Percentiles rank a stretch among this genome's conserved stretches.
These are phyloP conservation scores for Bambusicola thoracicus DNA, from an alignment of 2,113 vertebrate genomes.

Conservation along the genomic window DNA sequence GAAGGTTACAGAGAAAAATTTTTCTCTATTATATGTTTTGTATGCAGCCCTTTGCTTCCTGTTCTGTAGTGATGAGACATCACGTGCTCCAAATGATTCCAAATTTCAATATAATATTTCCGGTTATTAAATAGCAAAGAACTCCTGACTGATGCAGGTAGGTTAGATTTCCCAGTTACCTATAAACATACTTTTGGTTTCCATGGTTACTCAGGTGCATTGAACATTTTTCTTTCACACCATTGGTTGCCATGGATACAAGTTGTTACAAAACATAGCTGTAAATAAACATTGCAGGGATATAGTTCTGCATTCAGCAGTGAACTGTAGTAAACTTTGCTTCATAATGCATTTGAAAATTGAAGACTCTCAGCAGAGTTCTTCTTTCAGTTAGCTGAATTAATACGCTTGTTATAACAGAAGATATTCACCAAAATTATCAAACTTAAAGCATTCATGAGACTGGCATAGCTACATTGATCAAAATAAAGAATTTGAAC, in stretches of 20 bases:
- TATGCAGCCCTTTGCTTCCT: neutral
- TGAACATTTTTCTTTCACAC: neutral
- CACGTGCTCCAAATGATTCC: neutral
- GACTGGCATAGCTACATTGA: neutral
- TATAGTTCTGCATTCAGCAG: neutral
- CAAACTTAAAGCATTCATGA: neutral
- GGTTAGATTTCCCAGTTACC: neutral
- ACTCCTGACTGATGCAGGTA: neutral
- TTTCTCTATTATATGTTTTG: neutral
- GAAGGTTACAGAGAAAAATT: neutral
- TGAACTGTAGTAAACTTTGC: neutral
- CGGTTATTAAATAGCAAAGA: neutral
- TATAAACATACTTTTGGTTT: neutral
- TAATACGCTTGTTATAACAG: neutral
- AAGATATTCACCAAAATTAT: neutral
- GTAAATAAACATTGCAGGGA: neutral
- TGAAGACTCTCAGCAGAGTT: neutral
- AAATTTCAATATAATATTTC: neutral
- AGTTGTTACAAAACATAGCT: slow-evolving; percentile 14
- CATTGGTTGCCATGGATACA: slow-evolving; percentile 20
- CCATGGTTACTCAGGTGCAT: slow-evolving; percentile 36
- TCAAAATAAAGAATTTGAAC: neutral
- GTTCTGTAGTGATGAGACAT: neutral
- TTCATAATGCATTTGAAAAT: neutral
- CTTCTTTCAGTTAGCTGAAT: neutral